Percentiles rank a stretch among this genome's conserved stretches.
Evolutionary conservation across 2,113 vertebrate species (phyloP).

Genomic region (Seriola aureovittata): DNA sequence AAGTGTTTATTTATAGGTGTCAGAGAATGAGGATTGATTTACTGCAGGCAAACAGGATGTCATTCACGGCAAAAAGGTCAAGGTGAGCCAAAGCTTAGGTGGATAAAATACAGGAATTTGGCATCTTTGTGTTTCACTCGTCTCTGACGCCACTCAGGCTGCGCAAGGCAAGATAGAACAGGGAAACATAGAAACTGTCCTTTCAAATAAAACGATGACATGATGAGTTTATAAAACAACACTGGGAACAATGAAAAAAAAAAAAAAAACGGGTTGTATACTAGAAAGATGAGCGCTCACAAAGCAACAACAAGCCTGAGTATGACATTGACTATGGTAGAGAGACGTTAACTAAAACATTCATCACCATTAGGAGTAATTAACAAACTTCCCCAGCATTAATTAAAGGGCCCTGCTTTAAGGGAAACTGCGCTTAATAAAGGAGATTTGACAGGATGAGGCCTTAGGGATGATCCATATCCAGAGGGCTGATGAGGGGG

Average conservation of each 20-base stretch:
- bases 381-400: conserved; percentile 81
- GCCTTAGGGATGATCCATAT: conserved; percentile 86
- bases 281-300: conserved; percentile 13
- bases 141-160: conserved; percentile 39
- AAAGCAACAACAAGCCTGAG: conserved; percentile 24
- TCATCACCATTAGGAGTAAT: conserved; percentile 83
- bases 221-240: conserved; percentile 13
- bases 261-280: not conserved
- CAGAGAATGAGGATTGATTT: conserved; percentile 69
- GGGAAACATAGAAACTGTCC: conserved; percentile 6
- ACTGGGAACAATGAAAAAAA: not conserved
- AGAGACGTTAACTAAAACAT: conserved; percentile 73
- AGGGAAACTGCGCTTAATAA: conserved; percentile 82
- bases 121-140: conserved; percentile 33
- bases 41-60: conserved; percentile 70
- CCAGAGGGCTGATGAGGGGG: conserved; percentile 73
- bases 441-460: conserved; percentile 86
- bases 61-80: conserved; percentile 65
- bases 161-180: conserved; percentile 1
- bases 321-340: conserved; percentile 63
- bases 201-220: conserved; percentile 15
- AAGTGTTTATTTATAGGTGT: conserved; percentile 67
- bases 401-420: conserved; percentile 80
- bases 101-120: conserved; percentile 50
- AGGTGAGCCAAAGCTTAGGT: conserved; percentile 65